These are phyloP conservation scores for Sebastolobus altivelis DNA, from an alignment of 2,797 vertebrate species.

Conservation along the genomic window DNA sequence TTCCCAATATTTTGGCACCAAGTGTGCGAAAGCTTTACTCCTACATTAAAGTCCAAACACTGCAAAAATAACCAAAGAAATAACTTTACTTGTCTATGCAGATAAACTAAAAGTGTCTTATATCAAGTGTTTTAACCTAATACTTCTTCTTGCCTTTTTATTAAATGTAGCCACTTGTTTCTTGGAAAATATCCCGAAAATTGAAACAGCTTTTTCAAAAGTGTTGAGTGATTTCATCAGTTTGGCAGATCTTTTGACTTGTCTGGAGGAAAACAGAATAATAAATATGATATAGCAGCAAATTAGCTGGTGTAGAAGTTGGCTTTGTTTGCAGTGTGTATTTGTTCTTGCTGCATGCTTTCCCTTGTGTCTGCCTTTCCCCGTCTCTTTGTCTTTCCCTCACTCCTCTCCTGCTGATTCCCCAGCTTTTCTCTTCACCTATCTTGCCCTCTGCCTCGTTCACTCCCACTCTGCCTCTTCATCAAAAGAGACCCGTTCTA, in stretches of 20 bases:
- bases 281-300: background rate
- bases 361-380: conserved; percentile 1
- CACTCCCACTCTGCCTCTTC: conserved; percentile 50
- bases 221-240: background rate
- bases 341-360: background rate
- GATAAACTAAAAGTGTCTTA: background rate
- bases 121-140: background rate
- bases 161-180: background rate
- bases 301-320: background rate
- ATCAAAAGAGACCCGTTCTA: conserved; percentile 53
- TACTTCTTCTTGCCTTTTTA: background rate
- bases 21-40: background rate
- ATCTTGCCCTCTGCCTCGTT: conserved; percentile 44
- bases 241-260: background rate
- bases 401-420: conserved; percentile 37
- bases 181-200: background rate
- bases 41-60: background rate
- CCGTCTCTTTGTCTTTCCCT: background rate
- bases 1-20: background rate
- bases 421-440: conserved; percentile 36
- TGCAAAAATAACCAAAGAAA: background rate
- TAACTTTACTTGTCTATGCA: background rate
- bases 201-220: background rate
- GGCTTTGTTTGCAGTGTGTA: background rate
- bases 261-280: background rate